Evolutionary conservation across 2,113 vertebrate species (phyloP).

Genomic region (western clawed frog (Xenopus tropicalis)): UCB_Xtro_10.0 CM004452.2:41157001-41157500

Average conservation of each 20-base stretch:
- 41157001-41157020: too few species aligned
- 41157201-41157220: constrained; percentile 70
- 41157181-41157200: constrained; percentile 84
- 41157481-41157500: too few species aligned
- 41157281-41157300: background rate
- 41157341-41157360: constrained; percentile 2
- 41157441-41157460: background rate
- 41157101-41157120: constrained; percentile 81
- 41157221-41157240: background rate
- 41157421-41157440: background rate
- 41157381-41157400: background rate
- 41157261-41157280: constrained; percentile 13
- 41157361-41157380: background rate
- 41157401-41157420: background rate
- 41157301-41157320: background rate
- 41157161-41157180: constrained; percentile 87
- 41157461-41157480: background rate
- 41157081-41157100: constrained; percentile 18
- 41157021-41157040: too few species aligned
- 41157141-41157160: constrained; percentile 93
- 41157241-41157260: background rate
- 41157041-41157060: too few species aligned
- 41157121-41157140: constrained; percentile 91
- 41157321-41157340: background rate
- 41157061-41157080: too few species aligned